These are phyloP conservation scores for Rallus limicola DNA, from an alignment of 2,113 vertebrate species.

Conservation along the genomic window DNA sequence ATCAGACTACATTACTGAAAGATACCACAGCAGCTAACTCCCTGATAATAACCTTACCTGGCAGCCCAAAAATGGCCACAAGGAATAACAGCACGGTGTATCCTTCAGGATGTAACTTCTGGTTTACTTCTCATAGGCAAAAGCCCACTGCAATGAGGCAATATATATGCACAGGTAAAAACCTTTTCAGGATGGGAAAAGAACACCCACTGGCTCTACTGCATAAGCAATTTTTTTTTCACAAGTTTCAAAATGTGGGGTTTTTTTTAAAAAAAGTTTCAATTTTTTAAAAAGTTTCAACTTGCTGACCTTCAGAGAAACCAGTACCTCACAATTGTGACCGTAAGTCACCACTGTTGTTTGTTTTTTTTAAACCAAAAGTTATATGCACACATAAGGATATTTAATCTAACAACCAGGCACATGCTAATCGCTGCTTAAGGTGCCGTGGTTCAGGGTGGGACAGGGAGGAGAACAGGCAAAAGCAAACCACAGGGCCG, in stretches of 20 bases:
- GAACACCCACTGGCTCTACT: not conserved
- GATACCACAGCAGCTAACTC: not conserved
- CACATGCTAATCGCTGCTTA: not conserved
- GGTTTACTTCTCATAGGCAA: not conserved
- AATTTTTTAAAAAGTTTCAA: not conserved
- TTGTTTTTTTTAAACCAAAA: not conserved
- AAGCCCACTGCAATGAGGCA: not conserved
- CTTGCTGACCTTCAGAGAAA: not conserved
- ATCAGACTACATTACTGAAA: not conserved
- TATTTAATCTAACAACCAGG: not conserved
- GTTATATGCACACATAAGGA: not conserved
- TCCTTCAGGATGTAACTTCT: not conserved
- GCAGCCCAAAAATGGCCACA: not conserved
- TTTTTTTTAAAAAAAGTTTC: not conserved
- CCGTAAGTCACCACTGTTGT: not conserved
- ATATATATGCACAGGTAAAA: rapidly evolving
- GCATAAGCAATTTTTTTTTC: rapidly evolving
- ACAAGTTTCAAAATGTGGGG: not conserved
- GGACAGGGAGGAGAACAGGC: too few relatives aligned
- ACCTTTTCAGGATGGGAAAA: not conserved
- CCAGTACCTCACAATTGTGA: not conserved
- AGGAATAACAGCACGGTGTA: rapidly evolving
- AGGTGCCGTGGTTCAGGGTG: too few relatives aligned
- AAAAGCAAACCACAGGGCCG: too few relatives aligned
- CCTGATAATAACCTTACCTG: rapidly evolving